Conservation (phyloP, 2,797 vertebrate species). For the Leptoclinus maculatus region DNA sequence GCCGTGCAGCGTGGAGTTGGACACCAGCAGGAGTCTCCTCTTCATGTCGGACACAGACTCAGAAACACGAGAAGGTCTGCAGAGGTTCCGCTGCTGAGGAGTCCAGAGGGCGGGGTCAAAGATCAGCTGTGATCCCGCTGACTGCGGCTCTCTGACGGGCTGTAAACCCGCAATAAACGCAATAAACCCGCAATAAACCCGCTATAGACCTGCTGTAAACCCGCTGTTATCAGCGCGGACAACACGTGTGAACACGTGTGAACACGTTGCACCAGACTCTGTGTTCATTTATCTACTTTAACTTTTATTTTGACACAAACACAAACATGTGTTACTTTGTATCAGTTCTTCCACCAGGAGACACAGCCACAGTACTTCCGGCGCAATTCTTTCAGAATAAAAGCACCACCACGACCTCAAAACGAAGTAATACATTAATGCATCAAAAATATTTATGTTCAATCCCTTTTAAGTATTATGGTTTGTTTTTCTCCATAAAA, state of each 20-base stretch:
- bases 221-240: background rate
- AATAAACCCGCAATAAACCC: too few relatives aligned
- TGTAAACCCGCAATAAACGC: background rate
- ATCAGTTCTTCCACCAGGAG: too few relatives aligned
- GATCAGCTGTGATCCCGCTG: constrained; percentile 27
- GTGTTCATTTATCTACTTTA: accelerated
- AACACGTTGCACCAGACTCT: background rate
- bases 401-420: background rate
- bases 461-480: too few relatives aligned
- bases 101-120: constrained; percentile 29
- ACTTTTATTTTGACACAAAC: accelerated
- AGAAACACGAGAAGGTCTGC: background rate
- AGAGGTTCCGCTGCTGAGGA: background rate
- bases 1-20: constrained; percentile 89
- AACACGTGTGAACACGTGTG: background rate
- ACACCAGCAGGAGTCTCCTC: constrained; percentile 85
- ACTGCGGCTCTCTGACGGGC: constrained; percentile 1
- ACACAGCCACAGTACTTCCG: background rate
- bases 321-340: background rate
- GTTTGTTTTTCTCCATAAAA: too few relatives aligned
- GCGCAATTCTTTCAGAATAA: background rate
- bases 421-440: background rate
- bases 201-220: too few relatives aligned
- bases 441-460: too few relatives aligned
- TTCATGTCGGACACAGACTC: constrained; percentile 56